Base-by-base conservation (phyloP, 37 sponge, comb jelly and placozoan genomes). In the Axinella damicornis region DNA sequence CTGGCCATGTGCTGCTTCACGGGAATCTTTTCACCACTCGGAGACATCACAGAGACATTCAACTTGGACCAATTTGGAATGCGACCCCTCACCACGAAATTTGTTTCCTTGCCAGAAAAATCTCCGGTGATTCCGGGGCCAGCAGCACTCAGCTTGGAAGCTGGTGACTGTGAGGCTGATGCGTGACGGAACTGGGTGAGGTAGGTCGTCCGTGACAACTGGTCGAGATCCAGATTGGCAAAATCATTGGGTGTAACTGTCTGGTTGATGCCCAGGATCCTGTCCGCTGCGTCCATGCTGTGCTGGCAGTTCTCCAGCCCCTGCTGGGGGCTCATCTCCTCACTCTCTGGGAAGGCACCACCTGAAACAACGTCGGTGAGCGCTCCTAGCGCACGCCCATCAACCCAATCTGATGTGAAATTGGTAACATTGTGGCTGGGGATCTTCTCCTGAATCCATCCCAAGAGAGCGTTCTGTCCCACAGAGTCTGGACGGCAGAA, bases 331-430 rank as follows among this genome's bases (percentile, higher is more conserved):
- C 74, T 80, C 78, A 95, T 90, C 32, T 60, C 25, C 16, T 89
- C 89, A 27, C 71, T 73, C 2, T 92, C 83, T 12, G 91, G 90
- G 40, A 83, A 77, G 4, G 57, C 30, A 24, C 91, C 93, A 19
- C 59, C 87, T 0, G 84, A 57, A 24, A 95, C 61, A 25, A 84
- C 75, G 82, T 95, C 90, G 18, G 89, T 87, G 20, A 95, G 93
- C 40, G 94, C 90, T 60, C 77, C 83, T 6, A 95, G 79, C 2
- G 90, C 88, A 37, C 35, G 64, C 18, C 96, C 96, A 46, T 92
- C 88, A 11, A 68, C 53, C 96, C 96, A 95, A 73, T 95, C 93
- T 0, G 88, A 60, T 34, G 89, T 88, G 70, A 95, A 95, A 79
- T 89, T 92, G 63, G 68, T 53, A 56, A 92, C 87, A n/a, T 81